phyloP scores from a whole-genome alignment of 2,113 vertebrate species.

The Gymnobelideus leadbeateri region DNA sequence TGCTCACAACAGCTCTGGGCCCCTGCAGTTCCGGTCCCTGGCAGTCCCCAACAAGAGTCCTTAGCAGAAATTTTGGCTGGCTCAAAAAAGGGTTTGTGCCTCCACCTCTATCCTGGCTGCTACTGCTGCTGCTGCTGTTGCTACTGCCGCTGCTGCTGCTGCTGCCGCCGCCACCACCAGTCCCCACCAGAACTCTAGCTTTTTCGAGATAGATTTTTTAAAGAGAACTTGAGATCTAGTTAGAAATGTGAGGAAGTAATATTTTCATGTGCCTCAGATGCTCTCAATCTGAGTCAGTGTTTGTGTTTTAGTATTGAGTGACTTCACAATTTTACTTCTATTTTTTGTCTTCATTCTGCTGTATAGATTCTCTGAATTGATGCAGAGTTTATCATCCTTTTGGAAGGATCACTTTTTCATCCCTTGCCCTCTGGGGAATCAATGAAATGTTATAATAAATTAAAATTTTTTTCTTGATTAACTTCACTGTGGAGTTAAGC shows the following conservation, averaged over 20 bases:
- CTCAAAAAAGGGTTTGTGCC: too few species aligned
- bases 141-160: too few species aligned
- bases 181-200: too few species aligned
- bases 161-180: too few species aligned
- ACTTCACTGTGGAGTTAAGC: constrained; percentile 68
- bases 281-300: neutral
- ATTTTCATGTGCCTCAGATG: constrained; percentile 22
- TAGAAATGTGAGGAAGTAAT: neutral
- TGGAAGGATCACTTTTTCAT: neutral
- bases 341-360: neutral
- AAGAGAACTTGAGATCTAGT: neutral
- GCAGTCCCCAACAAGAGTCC: too few species aligned
- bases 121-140: too few species aligned
- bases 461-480: constrained; percentile 71
- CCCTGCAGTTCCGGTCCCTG: too few species aligned
- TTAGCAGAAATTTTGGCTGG: too few species aligned
- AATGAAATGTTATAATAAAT: constrained; percentile 63
- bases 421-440: constrained; percentile 41
- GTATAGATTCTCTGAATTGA: neutral
- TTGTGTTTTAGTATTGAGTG: neutral
- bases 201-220: too few species aligned
- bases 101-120: too few species aligned
- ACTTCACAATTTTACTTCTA: neutral
- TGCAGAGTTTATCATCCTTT: neutral
- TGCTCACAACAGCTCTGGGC: too few species aligned